These are phyloP conservation scores for Bovichtus diacanthus DNA, from an alignment of 2,797 vertebrate species.

Conservation along the genomic window DNA sequence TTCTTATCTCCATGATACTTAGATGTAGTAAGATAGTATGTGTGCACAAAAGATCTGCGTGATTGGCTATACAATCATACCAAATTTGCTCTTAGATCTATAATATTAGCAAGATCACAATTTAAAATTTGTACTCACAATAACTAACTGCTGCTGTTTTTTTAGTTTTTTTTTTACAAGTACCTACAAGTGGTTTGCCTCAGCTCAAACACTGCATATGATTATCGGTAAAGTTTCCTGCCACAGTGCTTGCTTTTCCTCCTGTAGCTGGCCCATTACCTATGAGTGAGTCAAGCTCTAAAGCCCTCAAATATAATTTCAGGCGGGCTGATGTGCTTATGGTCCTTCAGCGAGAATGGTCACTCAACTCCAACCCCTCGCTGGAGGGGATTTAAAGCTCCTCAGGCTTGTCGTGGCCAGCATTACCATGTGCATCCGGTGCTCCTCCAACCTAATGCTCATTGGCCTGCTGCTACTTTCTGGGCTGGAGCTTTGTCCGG, in stretches of 20 bases:
- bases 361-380: conserved; percentile 69
- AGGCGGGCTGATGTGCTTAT: conserved; percentile 59
- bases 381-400: conserved; percentile 65
- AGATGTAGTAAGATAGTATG: background rate
- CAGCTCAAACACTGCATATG: conserved; percentile 31
- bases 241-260: conserved; percentile 29
- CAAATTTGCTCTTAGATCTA: background rate
- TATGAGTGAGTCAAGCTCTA: conserved; percentile 64
- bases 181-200: conserved; percentile 16
- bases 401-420: conserved; percentile 50
- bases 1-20: background rate
- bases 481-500: conserved; percentile 33
- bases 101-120: background rate
- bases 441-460: conserved; percentile 38
- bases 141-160: conserved; percentile 11
- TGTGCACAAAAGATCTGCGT: background rate
- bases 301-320: conserved; percentile 68
- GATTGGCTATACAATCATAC: background rate
- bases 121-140: background rate
- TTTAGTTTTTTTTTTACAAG: conserved; percentile 15
- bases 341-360: conserved; percentile 66
- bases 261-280: conserved; percentile 59
- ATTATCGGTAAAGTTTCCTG: conserved; percentile 46
- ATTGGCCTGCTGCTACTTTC: conserved; percentile 35
- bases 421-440: conserved; percentile 45